A percentile compares a stretch with the other conserved stretches of the same genome.
phyloP scores from a whole-genome alignment of 2,888 invertebrate genomes.

The Drosophila neotestacea region DNA sequence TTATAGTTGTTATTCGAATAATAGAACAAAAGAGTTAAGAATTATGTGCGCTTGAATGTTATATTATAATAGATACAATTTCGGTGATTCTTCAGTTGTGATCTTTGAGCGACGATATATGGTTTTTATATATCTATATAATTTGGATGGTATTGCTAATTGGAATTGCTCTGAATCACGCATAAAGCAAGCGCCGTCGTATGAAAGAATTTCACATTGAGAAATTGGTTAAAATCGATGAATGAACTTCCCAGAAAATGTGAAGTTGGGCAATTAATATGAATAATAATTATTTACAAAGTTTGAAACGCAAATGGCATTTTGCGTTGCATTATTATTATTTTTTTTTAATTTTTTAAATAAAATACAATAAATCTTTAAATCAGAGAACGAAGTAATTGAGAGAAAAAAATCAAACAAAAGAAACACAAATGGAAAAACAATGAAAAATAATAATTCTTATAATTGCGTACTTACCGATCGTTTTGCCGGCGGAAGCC shows the following conservation, averaged over 20 bases:
- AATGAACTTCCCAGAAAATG: conserved; percentile 36
- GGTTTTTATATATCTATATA: conserved; percentile 11
- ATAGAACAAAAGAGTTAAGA: conserved; percentile 40
- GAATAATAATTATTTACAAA: conserved; percentile 63
- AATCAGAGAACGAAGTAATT: conserved; percentile 50
- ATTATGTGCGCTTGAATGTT: conserved; percentile 56
- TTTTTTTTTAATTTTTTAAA: not conserved
- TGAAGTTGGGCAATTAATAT: conserved; percentile 29
- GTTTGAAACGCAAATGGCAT: conserved; percentile 54
- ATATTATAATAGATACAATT: conserved; percentile 29
- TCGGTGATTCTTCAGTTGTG: conserved; percentile 52
- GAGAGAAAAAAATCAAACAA: conserved; percentile 30
- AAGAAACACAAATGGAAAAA: conserved; percentile 43
- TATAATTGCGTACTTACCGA: conserved; percentile 64
- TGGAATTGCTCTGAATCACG: conserved; percentile 54
- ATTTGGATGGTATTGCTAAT: conserved; percentile 29
- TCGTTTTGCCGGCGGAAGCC: conserved; percentile 43
- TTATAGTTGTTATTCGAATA: conserved; percentile 9
- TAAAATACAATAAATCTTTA: conserved; percentile 19
- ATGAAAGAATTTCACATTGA: conserved; percentile 52
- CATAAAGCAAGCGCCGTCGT: conserved; percentile 47
- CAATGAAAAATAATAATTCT: conserved; percentile 4
- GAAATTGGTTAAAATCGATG: conserved; percentile 45
- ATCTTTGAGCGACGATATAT: conserved; percentile 25
- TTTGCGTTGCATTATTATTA: conserved; percentile 44